These are phyloP conservation scores for Lanistes nyassanus DNA, from an alignment of 1,140 invertebrate species.

Conservation along the genomic window DNA sequence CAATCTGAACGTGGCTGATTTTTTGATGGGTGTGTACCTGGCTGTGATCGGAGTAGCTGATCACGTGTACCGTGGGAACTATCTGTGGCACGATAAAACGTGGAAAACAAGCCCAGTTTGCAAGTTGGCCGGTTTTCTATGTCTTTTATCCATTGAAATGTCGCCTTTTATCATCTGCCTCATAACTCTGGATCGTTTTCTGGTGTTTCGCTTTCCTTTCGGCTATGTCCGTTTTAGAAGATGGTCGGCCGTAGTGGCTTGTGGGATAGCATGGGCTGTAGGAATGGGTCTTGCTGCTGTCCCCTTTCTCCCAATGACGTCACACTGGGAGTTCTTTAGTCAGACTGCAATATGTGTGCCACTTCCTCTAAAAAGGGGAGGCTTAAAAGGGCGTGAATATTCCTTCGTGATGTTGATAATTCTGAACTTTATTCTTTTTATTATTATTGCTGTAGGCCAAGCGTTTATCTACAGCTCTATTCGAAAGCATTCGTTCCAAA, in stretches of 20 bases:
- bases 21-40: slow-evolving; percentile 58
- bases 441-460: slow-evolving; percentile 31
- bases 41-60: slow-evolving; percentile 42
- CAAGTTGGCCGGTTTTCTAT: no score
- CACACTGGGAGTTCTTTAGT: no score
- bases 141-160: slow-evolving; percentile 39
- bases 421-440: slow-evolving; percentile 34
- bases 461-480: slow-evolving; percentile 28
- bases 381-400: slow-evolving; percentile 30
- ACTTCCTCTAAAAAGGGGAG: slow-evolving; percentile 1
- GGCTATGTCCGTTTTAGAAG: background rate
- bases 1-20: slow-evolving; percentile 49
- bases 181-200: no score
- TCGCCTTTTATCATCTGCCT: slow-evolving; percentile 35
- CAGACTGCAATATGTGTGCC: slow-evolving; percentile 14
- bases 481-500: slow-evolving; percentile 15
- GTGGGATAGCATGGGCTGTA: background rate
- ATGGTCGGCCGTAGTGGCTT: slow-evolving; percentile 4
- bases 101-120: slow-evolving; percentile 46
- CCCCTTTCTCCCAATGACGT: slow-evolving; percentile 13
- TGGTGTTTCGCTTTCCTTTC: slow-evolving; percentile 45
- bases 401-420: slow-evolving; percentile 31
- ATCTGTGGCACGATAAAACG: slow-evolving; percentile 36
- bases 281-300: slow-evolving; percentile 9
- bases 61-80: slow-evolving; percentile 34